A percentile compares a stretch with the other conserved stretches of the same genome.
phyloP scores from a whole-genome alignment of 2,797 vertebrate genomes.

The Tympanoctomys barrerae region DNA sequence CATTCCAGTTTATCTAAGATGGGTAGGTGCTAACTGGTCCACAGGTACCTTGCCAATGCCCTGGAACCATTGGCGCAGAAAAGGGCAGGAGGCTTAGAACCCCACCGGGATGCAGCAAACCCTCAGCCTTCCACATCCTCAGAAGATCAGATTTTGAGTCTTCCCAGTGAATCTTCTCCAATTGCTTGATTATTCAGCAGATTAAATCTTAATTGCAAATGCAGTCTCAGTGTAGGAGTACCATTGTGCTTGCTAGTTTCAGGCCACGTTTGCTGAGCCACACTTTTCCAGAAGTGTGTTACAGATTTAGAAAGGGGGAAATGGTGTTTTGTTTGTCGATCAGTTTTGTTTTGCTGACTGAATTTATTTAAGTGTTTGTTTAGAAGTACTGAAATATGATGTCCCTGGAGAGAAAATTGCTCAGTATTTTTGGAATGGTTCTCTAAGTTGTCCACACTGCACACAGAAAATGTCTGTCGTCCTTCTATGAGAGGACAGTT shows the following conservation, averaged over 20 bases:
- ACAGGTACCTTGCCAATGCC: neutral
- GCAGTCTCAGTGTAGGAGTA: slow-evolving; percentile 61
- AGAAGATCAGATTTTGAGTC: slow-evolving; percentile 56
- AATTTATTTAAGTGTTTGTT: slow-evolving; percentile 78
- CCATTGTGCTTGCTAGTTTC: slow-evolving; percentile 73
- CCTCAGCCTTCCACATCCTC: neutral
- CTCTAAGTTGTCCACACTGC: slow-evolving; percentile 67
- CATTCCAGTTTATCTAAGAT: slow-evolving; percentile 59
- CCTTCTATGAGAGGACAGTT: slow-evolving; percentile 54
- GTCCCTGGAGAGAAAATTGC: slow-evolving; percentile 72
- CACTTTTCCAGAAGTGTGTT: slow-evolving; percentile 75
- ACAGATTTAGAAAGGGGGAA: slow-evolving; percentile 77
- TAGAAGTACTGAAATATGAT: slow-evolving; percentile 70
- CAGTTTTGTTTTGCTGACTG: slow-evolving; percentile 77
- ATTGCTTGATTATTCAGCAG: slow-evolving; percentile 75
- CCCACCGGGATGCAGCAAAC: neutral
- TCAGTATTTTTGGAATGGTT: slow-evolving; percentile 63
- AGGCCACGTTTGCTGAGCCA: slow-evolving; percentile 72
- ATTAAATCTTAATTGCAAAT: slow-evolving; percentile 82
- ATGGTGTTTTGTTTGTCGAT: slow-evolving; percentile 67
- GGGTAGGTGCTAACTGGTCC: slow-evolving; percentile 22
- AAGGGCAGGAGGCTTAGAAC: slow-evolving; percentile 30
- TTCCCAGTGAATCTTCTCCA: neutral
- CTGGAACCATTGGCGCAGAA: neutral
- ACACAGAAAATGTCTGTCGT: slow-evolving; percentile 52